Conservation (phyloP, 37 sponge, comb jelly and placozoan species). For the Theonella swinhoei region DNA sequence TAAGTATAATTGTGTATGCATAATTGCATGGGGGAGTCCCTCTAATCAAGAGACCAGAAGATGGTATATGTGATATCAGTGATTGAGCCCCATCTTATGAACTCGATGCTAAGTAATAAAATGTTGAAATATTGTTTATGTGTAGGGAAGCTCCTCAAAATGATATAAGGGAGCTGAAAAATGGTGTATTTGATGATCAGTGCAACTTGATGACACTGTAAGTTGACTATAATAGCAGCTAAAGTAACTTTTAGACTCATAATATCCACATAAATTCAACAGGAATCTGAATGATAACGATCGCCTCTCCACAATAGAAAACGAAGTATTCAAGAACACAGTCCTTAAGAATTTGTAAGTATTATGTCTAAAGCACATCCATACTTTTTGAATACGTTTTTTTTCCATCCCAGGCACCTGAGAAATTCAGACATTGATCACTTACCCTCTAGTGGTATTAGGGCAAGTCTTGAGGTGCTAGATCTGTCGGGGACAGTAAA, state of each 20-base stretch:
- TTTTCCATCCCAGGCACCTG: background rate
- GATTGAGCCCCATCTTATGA: no score
- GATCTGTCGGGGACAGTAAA: conserved; percentile 3
- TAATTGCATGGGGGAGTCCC: no score
- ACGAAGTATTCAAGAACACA: background rate
- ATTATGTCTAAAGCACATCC: no score
- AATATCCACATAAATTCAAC: no score
- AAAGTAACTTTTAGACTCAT: no score
- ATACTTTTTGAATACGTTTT: no score
- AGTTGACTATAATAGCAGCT: no score
- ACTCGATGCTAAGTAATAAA: no score
- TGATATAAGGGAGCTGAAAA: background rate
- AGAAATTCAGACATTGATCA: background rate
- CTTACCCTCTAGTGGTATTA: background rate
- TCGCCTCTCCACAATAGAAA: background rate
- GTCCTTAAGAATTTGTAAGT: background rate
- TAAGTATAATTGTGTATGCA: no score
- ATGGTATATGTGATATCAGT: no score
- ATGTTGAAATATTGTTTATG: no score
- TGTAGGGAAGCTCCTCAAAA: background rate
- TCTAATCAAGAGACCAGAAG: no score
- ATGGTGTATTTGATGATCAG: background rate
- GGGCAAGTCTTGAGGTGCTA: conserved; percentile 5
- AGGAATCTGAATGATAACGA: background rate
- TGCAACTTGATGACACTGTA: background rate